Percentiles rank a stretch among this genome's conserved stretches.
phyloP scores from a whole-genome alignment of 2,888 invertebrate species.

The Plagodis pulveraria region DNA sequence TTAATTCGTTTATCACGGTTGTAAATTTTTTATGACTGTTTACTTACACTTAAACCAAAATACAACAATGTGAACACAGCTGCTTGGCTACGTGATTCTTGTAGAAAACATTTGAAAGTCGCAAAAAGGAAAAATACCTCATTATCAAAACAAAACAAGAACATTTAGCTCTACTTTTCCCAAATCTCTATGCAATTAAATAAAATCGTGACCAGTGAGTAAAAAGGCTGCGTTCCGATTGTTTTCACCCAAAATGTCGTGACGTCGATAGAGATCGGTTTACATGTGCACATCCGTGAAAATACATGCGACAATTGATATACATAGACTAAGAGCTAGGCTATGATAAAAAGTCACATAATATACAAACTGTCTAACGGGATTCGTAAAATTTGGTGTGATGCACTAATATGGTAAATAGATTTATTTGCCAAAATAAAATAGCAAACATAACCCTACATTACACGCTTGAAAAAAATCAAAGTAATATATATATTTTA shows the following conservation, averaged over 20 bases:
- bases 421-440: too few species aligned
- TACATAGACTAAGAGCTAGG: slow-evolving; percentile 12
- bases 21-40: too few species aligned
- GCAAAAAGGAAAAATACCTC: slow-evolving; percentile 7
- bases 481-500: too few species aligned
- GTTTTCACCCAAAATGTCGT: slow-evolving; percentile 68
- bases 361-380: too few species aligned
- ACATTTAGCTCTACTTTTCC: slow-evolving; percentile 16
- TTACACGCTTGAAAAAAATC: too few species aligned
- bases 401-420: too few species aligned
- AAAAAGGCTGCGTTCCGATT: slow-evolving; percentile 45
- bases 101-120: slow-evolving; percentile 10
- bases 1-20: too few species aligned
- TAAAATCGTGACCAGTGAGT: slow-evolving; percentile 34
- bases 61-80: neutral
- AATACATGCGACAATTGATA: slow-evolving; percentile 46
- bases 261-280: slow-evolving; percentile 74
- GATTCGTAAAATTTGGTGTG: too few species aligned
- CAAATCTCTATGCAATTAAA: slow-evolving; percentile 21
- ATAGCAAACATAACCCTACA: too few species aligned
- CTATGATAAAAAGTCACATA: neutral
- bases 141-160: slow-evolving; percentile 23
- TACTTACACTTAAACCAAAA: too few species aligned
- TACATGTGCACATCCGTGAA: slow-evolving; percentile 72
- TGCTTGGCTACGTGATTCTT: neutral